Percentiles rank a stretch among this genome's conserved stretches.
phyloP scores from a whole-genome alignment of 2,888 invertebrate species.

The Marasmarcha lunaedactyla region DNA sequence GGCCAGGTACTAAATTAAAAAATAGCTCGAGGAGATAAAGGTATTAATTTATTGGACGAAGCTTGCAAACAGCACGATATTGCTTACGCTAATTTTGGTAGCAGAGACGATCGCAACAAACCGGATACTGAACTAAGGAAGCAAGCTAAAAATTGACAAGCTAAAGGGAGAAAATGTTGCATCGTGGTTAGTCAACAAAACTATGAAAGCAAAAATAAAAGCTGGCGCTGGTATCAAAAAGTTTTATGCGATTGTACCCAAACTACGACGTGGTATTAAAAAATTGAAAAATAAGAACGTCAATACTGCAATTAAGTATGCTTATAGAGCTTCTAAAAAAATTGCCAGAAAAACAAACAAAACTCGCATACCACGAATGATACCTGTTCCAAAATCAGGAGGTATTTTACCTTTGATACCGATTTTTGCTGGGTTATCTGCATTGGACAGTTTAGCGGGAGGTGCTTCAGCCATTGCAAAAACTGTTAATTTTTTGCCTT shows the following conservation, averaged over 20 bases:
- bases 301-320: no score
- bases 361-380: conserved; percentile 7
- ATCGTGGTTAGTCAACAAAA: conserved; percentile 20
- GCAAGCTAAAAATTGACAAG: conserved; percentile 2
- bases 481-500: conserved; percentile 7
- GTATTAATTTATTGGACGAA: conserved; percentile 18
- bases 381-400: conserved; percentile 26
- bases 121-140: conserved; percentile 27
- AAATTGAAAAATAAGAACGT: not conserved
- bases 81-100: conserved; percentile 13
- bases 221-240: no score
- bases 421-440: conserved; percentile 26
- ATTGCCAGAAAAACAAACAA: not conserved
- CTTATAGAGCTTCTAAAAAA: no score
- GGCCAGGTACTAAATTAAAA: conserved; percentile 20
- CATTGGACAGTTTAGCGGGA: conserved; percentile 26
- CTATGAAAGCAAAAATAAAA: conserved; percentile 25
- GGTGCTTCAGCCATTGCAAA: conserved; percentile 28
- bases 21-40: conserved; percentile 26
- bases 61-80: conserved; percentile 18
- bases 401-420: conserved; percentile 28
- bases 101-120: conserved; percentile 18
- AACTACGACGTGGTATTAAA: not conserved
- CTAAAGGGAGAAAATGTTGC: conserved; percentile 23
- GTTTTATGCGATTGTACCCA: not conserved